Base-by-base conservation (phyloP, 2,888 invertebrate genomes). In the Habroteleia sp. region DNA sequence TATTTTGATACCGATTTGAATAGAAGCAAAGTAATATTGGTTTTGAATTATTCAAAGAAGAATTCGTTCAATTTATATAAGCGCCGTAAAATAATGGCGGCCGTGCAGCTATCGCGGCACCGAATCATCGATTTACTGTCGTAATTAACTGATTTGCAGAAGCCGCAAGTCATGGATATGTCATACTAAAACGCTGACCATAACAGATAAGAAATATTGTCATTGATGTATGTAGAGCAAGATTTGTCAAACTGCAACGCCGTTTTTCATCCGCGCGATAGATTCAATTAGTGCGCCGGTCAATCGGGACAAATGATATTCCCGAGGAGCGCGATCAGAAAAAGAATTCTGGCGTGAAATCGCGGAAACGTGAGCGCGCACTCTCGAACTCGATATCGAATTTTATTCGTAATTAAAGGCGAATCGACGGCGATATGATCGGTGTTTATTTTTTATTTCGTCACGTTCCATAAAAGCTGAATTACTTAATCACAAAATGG, bases 131-230 rank as follows among this genome's bases (percentile, higher is more conserved):
- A 73, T 73, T 65, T 73, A 60, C 73, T 50, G 65, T 73, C 73
- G 65, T 58, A 65, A 73, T 73, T 73, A 73, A 73, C 73, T 65
- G 73, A 58, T 58, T 63, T 58, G 72, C 58, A 72, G 72, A 63
- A 72, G 72, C 72, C 58, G 58, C 72, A 50, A 72, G 72, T 72
- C 58, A 72, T 72, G 58, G 72, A 72, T 72, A 72, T 65, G 72
- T 72, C 63, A 63, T 14, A 20, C 48, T 56, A 63, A 63, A 72
- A 72, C 23, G 56, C 56, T 63, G 63, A 63, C 71, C 42, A 35
- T 29, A 42, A 23, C 33, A 46, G 63, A 72, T 63, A 63, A 63
- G 71, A 63, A 72, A 56, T 63, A 65, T 72, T 63, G 63, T 63
- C 63, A 63, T 35, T 72, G 72, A 72, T 72, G 63, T 58, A 63